Percentiles rank a stretch among this genome's conserved stretches.
Evolutionary conservation across 2,888 invertebrate species (phyloP).

Genomic region (Scotopteryx bipunctaria): DNA sequence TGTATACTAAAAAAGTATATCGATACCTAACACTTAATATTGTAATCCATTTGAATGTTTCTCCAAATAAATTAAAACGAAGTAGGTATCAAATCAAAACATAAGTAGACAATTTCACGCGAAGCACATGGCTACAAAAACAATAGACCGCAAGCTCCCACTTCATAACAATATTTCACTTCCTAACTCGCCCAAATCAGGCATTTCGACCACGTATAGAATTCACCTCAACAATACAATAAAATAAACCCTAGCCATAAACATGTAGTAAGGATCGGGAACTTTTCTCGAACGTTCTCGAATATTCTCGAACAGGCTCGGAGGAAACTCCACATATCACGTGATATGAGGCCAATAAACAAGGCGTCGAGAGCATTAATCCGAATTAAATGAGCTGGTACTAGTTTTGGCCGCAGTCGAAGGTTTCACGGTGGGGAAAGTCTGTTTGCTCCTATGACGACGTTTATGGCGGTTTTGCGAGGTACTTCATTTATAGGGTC

Average conservation of each 20-base stretch:
- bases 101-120: slow-evolving; percentile 8
- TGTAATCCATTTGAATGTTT: too few relatives aligned
- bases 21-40: too few relatives aligned
- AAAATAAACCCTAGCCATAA: slow-evolving; percentile 34
- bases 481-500: slow-evolving; percentile 6
- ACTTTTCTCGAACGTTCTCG: slow-evolving; percentile 26
- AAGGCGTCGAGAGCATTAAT: slow-evolving; percentile 52
- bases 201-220: slow-evolving; percentile 26
- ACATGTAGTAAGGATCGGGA: slow-evolving; percentile 25
- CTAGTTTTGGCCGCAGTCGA: slow-evolving; percentile 28
- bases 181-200: slow-evolving; percentile 16
- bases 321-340: slow-evolving; percentile 42
- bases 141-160: slow-evolving; percentile 12
- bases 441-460: slow-evolving; percentile 6
- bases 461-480: slow-evolving; percentile 5
- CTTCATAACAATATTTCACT: slow-evolving; percentile 23
- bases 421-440: slow-evolving; percentile 11
- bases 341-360: slow-evolving; percentile 50
- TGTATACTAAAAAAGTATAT: too few relatives aligned
- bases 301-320: slow-evolving; percentile 30
- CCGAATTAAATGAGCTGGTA: slow-evolving; percentile 59
- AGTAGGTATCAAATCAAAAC: background rate
- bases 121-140: slow-evolving; percentile 11
- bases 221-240: slow-evolving; percentile 32
- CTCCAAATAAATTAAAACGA: background rate